Evolutionary conservation across 2,797 vertebrate genomes (phyloP), one percentile per base, ranked within the genome.

Genomic region (Australoheros facetus): DNA sequence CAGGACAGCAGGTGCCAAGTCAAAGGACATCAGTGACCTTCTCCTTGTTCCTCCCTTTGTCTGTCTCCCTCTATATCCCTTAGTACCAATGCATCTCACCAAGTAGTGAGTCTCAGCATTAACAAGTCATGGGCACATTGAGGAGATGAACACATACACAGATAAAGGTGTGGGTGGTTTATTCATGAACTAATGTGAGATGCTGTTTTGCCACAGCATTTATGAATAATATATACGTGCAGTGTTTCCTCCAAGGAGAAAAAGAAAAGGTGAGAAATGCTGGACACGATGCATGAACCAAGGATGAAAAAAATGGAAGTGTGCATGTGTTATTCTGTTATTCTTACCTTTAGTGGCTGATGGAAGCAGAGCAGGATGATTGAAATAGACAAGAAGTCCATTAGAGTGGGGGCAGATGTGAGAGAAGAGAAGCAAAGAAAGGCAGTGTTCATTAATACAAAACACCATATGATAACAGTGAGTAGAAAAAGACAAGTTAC

Each of bases 301-400:
- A 81, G 51, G 72, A 64, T 55, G 86, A 19, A 26, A 11, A 64
- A 64, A 48, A 85, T 79, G 80, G 56, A 84, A 75, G 78, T 73
- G 80, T 54, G 69, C 77, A 81, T n/a, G 23, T 75, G 73, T 71
- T 72, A 79, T 80, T 87, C 95, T 94, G 73, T 71, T 72, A 79
- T 80, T 87, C 95, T 94, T 96, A 96, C 95, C 95, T 95, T 95
- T 95, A 56, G 92, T 85, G 79, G 92, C 95, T 95, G 93, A 79
- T 88, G 86, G 88, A 85, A 70, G 83, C 59, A 81, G 66, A 76
- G 62, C 70, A 84, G 78, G 45, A 88, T 42, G 74, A 75, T 84
- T 72, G 55, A 78, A 83, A 88, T 60, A 80, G 54, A 70, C 71
- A 79, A 73, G 57, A 56, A 84, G 76, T 79, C 21, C 51, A 23